Evolutionary conservation across 2,113 vertebrate species (phyloP).

Genomic region (Puntigrus tetrazona): DNA sequence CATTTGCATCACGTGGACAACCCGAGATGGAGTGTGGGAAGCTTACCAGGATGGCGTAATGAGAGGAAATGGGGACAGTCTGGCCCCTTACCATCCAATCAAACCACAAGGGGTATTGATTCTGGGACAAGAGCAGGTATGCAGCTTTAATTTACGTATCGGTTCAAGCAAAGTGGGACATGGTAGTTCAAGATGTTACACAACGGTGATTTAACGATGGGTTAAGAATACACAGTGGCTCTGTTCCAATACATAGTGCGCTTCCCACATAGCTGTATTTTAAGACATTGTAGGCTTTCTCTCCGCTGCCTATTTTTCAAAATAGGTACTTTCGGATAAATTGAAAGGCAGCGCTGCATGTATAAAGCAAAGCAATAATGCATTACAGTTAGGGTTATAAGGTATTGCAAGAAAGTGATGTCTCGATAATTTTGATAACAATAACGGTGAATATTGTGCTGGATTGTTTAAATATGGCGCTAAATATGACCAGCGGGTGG

Average conservation of each 20-base stretch:
- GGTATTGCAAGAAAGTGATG: neutral
- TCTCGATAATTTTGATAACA: neutral
- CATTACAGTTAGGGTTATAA: neutral
- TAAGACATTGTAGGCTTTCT: neutral
- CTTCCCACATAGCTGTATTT: neutral
- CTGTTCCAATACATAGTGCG: neutral
- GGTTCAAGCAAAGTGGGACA: neutral
- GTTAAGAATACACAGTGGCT: neutral
- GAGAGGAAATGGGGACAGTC: slow-evolving; percentile 90
- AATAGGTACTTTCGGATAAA: neutral
- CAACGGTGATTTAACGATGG: neutral
- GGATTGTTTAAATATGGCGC: neutral
- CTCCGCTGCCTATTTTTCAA: neutral
- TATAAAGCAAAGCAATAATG: neutral
- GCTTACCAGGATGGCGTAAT: slow-evolving; percentile 95
- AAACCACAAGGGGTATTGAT: slow-evolving; percentile 94
- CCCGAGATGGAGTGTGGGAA: slow-evolving; percentile 95
- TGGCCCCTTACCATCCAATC: slow-evolving; percentile 96
- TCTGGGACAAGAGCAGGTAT: slow-evolving; percentile 96
- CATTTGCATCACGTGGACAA: slow-evolving; percentile 96
- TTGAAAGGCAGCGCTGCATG: neutral
- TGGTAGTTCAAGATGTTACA: neutral
- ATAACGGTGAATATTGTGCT: neutral
- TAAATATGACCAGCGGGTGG: neutral
- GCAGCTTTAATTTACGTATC: neutral